Evolutionary conservation across 2,113 vertebrate genomes (phyloP).

Genomic region (Crocuta crocuta): DNA sequence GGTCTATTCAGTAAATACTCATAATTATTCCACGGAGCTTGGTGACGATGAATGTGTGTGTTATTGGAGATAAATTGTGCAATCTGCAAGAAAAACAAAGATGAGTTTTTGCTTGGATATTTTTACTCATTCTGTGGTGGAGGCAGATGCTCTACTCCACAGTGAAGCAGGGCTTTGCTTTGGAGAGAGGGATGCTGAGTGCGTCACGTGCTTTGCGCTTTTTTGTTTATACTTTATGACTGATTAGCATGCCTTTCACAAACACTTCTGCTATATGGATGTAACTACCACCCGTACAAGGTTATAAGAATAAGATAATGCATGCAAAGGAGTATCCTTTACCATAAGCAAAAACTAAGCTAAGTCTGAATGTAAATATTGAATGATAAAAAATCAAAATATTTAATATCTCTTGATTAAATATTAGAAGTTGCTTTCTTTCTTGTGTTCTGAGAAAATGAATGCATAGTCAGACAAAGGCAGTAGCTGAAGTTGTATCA

Average conservation of each 20-base stretch:
- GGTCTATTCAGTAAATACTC: constrained; percentile 71
- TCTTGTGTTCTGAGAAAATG: background rate
- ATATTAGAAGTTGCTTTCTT: constrained; percentile 48
- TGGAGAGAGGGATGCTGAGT: background rate
- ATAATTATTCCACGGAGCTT: constrained; percentile 73
- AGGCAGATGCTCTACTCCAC: constrained; percentile 33
- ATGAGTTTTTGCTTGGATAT: constrained; percentile 45
- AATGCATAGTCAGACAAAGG: background rate
- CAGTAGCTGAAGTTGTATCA: background rate
- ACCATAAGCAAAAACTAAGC: background rate
- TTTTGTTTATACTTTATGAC: background rate
- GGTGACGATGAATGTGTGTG: constrained; percentile 61
- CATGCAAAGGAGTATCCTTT: background rate
- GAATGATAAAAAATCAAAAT: background rate
- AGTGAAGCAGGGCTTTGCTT: background rate
- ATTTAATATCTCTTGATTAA: constrained; percentile 53
- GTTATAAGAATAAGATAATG: constrained; percentile 48
- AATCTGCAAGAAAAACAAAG: constrained; percentile 74
- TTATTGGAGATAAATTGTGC: constrained; percentile 75
- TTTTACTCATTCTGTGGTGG: constrained; percentile 33
- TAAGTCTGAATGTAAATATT: constrained; percentile 54
- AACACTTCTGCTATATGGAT: constrained; percentile 24
- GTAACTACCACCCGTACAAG: background rate
- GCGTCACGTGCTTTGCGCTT: background rate
- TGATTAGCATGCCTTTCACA: background rate